Evolutionary conservation across 1,140 invertebrate genomes (phyloP).

Genomic region (Sminthurinus signatus): DNA sequence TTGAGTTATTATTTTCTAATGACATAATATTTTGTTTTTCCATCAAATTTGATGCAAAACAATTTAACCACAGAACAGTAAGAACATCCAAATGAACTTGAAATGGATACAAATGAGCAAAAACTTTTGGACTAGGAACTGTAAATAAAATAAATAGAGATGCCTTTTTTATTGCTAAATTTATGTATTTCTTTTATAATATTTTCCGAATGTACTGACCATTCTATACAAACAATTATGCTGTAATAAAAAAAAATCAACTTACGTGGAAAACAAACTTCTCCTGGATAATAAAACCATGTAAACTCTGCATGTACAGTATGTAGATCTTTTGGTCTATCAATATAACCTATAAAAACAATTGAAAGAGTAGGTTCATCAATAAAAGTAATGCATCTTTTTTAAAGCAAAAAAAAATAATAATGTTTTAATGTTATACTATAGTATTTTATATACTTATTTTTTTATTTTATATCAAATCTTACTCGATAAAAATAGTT

Average conservation of each 20-base stretch:
- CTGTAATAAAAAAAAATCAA: too few species aligned
- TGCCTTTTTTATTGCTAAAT: too few species aligned
- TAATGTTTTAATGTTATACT: too few species aligned
- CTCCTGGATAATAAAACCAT: conserved; percentile 94
- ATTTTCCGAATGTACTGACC: too few species aligned
- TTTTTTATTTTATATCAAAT: too few species aligned
- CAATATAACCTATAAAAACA: conserved; percentile 55
- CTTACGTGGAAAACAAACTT: conserved; percentile 84
- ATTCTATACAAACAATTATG: too few species aligned
- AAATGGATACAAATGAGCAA: conserved; percentile 81
- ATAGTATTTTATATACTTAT: too few species aligned
- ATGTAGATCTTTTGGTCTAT: conserved; percentile 75
- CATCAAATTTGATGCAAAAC: conserved; percentile 83
- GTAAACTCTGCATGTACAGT: conserved; percentile 91
- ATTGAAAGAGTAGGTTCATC: too few species aligned
- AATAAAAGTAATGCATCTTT: too few species aligned
- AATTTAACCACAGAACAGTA: conserved; percentile 86
- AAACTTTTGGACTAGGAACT: conserved; percentile 88
- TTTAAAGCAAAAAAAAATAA: too few species aligned
- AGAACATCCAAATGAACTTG: conserved; percentile 74
- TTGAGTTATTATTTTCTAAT: conserved; percentile 45
- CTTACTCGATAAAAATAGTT: conserved; percentile 74
- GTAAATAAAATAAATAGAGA: too few species aligned
- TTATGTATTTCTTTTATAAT: too few species aligned
- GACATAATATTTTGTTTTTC: conserved; percentile 64